A percentile compares a stretch with the other conserved stretches of the same genome.
Conservation (phyloP, 2,888 invertebrate genomes). For the Chrysolina oricalcia region DNA sequence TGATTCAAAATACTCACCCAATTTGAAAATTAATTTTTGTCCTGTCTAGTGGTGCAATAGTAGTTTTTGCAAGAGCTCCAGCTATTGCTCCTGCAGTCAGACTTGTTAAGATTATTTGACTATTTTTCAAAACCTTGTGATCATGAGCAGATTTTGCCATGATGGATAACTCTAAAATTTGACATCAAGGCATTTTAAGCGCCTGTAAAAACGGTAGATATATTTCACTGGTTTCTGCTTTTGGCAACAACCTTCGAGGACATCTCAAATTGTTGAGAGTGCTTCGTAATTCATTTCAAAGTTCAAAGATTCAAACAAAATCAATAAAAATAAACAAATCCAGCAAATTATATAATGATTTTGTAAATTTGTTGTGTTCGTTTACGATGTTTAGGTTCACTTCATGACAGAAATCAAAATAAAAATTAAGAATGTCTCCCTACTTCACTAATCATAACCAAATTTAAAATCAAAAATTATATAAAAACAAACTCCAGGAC, state of each 20-base stretch:
- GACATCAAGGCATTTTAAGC: slow-evolving; percentile 55
- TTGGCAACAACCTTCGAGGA: background rate
- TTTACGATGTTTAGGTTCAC: no score
- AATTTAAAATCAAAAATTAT: no score
- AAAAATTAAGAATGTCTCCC: no score
- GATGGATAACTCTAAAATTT: slow-evolving; percentile 47
- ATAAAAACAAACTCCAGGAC: no score
- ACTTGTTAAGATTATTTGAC: slow-evolving; percentile 84
- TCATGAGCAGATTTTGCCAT: slow-evolving; percentile 60
- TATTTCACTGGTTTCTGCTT: background rate
- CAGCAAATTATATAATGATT: no score
- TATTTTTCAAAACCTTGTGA: slow-evolving; percentile 69
- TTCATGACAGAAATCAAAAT: no score
- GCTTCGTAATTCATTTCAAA: background rate
- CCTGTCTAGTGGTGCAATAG: slow-evolving; percentile 96
- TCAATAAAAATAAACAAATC: no score
- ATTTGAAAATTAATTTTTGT: slow-evolving; percentile 99
- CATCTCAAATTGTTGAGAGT: background rate
- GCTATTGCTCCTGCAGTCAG: slow-evolving; percentile 93
- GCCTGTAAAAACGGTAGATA: background rate
- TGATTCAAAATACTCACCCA: slow-evolving; percentile 71
- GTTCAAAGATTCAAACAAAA: background rate
- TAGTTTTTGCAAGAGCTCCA: slow-evolving; percentile 95
- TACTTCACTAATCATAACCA: no score
- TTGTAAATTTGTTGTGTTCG: no score